A percentile compares a stretch with the other conserved stretches of the same genome.
Conservation (phyloP, 2,113 vertebrate species). For the Centropus bengalensis region DNA sequence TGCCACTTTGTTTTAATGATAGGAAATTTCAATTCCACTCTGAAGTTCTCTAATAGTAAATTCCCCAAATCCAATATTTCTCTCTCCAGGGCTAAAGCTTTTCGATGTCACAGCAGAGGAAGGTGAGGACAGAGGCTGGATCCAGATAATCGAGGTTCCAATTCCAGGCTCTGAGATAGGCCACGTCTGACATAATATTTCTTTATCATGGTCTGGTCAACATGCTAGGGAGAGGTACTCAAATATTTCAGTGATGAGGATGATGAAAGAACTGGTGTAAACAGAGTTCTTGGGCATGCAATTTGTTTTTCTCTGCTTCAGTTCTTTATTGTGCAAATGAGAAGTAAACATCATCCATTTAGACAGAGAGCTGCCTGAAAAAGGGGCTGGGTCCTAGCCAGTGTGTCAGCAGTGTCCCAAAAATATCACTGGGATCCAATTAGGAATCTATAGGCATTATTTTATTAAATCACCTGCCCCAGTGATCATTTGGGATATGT, state of each 20-base stretch:
- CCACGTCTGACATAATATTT: not conserved
- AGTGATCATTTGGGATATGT: not conserved
- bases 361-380: not conserved
- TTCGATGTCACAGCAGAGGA: not conserved
- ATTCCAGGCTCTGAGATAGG: not conserved
- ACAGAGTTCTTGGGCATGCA: not conserved
- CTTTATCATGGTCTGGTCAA: not conserved
- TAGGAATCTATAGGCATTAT: not conserved
- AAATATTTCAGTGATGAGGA: not conserved
- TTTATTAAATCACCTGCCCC: not conserved
- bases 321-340: not conserved
- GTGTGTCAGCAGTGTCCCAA: not conserved
- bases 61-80: not conserved
- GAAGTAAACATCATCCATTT: not conserved
- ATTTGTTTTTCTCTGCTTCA: not conserved
- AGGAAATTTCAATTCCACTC: not conserved
- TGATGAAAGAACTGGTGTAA: not conserved
- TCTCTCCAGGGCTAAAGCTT: not conserved
- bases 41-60: not conserved
- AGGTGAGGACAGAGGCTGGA: not conserved
- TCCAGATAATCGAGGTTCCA: not conserved
- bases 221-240: not conserved
- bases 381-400: not conserved
- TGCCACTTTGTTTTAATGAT: not conserved
- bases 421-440: not conserved